Percentiles rank a stretch among this genome's conserved stretches.
These are phyloP conservation scores for Agriopis leucophaearia DNA, from an alignment of 2,888 invertebrate genomes.

Conservation along the genomic window DNA sequence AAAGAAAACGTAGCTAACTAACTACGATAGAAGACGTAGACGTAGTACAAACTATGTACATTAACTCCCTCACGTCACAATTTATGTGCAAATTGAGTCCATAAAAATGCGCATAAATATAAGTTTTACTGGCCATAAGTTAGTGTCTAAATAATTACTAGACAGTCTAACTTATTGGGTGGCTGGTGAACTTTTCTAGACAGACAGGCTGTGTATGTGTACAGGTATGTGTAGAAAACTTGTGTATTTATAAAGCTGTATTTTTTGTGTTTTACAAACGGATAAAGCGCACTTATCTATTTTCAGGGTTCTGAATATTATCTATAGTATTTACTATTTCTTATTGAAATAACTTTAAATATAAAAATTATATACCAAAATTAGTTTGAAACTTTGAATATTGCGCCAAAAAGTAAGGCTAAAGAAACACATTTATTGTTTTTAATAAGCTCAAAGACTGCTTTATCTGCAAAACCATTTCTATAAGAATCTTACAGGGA, in stretches of 20 bases:
- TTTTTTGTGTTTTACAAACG: no score
- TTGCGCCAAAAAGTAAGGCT: no score
- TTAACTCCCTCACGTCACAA: conserved; percentile 9
- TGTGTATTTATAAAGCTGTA: not conserved
- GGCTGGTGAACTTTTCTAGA: not conserved
- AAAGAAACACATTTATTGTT: no score
- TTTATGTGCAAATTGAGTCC: not conserved
- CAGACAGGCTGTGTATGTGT: not conserved
- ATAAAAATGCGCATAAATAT: conserved; percentile 1
- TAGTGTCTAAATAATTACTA: conserved; percentile 34
- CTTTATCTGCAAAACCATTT: no score
- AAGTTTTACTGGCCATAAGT: conserved; percentile 46
- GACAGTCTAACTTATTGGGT: conserved; percentile 23
- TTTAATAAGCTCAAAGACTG: no score
- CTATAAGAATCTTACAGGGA: not conserved
- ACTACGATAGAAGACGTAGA: not conserved
- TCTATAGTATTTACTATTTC: no score
- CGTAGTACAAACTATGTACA: not conserved
- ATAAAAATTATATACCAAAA: no score
- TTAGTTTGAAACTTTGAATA: no score
- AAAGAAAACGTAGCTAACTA: not conserved
- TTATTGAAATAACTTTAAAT: no score
- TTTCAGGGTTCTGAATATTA: no score
- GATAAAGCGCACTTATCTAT: no score
- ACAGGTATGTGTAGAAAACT: not conserved